These are phyloP conservation scores for Noctua fimbriata DNA, from an alignment of 2,888 invertebrate genomes.

Conservation along the genomic window DNA sequence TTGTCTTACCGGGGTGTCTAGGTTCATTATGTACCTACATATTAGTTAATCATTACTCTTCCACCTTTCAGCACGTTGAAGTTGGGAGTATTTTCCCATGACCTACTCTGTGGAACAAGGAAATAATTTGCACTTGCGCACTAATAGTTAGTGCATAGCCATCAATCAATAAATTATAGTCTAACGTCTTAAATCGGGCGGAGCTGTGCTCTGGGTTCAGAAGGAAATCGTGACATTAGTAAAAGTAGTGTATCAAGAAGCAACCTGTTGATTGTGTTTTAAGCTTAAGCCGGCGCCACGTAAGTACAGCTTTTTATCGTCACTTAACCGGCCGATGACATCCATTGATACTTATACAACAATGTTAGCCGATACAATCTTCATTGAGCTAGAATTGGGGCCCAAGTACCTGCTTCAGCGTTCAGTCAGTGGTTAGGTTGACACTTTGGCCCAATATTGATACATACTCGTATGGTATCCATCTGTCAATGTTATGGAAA, in stretches of 20 bases:
- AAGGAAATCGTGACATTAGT: not conserved
- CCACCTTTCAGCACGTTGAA: not conserved
- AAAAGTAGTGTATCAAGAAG: slow-evolving; percentile 24
- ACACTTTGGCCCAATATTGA: not conserved
- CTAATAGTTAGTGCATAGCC: slow-evolving; percentile 41
- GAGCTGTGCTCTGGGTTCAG: not conserved
- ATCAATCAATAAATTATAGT: slow-evolving; percentile 47
- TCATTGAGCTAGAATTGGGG: not conserved
- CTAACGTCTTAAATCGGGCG: slow-evolving; percentile 23
- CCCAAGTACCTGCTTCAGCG: not conserved
- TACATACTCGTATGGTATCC: not conserved
- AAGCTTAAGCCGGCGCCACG: slow-evolving; percentile 1
- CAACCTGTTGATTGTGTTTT: slow-evolving; percentile 47
- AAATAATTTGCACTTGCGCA: slow-evolving; percentile 60
- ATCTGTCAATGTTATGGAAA: slow-evolving; percentile 1
- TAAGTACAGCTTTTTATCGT: slow-evolving; percentile 35
- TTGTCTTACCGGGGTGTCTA: not conserved
- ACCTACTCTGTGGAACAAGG: slow-evolving; percentile 21
- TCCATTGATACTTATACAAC: not conserved
- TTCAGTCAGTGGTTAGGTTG: not conserved
- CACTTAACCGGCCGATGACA: not conserved
- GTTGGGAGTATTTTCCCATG: not conserved
- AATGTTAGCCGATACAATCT: not conserved
- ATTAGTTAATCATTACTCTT: slow-evolving; percentile 1
- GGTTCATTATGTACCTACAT: too few relatives aligned